Evolutionary conservation across 2,888 invertebrate species (phyloP), one percentile per base, ranked within the genome.

Genomic region (Heliconius charithonia): DNA sequence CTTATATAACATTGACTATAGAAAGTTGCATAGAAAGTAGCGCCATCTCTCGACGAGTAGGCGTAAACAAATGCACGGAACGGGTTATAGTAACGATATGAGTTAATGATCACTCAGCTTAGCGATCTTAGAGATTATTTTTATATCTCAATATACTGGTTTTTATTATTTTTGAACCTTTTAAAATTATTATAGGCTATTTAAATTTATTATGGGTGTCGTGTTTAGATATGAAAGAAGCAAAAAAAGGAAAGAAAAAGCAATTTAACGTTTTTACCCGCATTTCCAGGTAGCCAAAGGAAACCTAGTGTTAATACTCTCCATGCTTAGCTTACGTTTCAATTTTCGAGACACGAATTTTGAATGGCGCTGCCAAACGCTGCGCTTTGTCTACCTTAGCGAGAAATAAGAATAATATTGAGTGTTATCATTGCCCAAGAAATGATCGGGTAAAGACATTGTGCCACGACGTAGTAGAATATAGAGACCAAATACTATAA

Each of bases 21-120:
- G 56, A 32, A n/a, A 63, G 41, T 63, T 16, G 7, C 74, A 63
- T 74, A 63, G 27, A 63, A 72, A 65, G 19, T 29, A 74, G 45
- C 84, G 86, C 85, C 87, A 86, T 84, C 87, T 87, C 75, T 81
- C 75, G 85, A 77, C 37, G 87, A 87, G 86, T 85, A 86, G 87
- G 16, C 19, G 16, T 29, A 51, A 70, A 73, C 25, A 16, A 12
- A 66, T 41, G 7, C 69, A 45, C 59, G 45, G 19, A 62, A 27
- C 19, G 16, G 4, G 72, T 37, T 71, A 12, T 71, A 19, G 9
- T 70, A 27, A 56, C 10, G 25, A 19, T 69, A 71, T n/a, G 2
- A 56, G 22, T 12, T 3, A 51, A 27, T 29, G 29, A 22, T 70
- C 51, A 22, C 29, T 22, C 29, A 22, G 29, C 27, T 41, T 22